Conservation (phyloP, 2,888 invertebrate species). For the Meganola albula region DNA sequence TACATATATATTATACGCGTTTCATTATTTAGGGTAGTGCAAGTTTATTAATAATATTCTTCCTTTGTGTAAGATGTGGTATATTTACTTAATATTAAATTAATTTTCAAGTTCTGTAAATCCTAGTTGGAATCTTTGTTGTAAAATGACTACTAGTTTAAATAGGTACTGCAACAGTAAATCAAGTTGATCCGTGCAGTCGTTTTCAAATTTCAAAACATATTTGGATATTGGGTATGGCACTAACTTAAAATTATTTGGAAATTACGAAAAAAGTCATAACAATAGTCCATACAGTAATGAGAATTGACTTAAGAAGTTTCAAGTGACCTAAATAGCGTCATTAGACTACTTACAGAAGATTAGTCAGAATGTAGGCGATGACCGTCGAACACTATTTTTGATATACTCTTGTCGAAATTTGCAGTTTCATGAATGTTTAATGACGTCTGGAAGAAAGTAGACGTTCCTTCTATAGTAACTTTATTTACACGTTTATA, state of each 20-base stretch:
- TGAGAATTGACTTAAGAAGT: slow-evolving; percentile 56
- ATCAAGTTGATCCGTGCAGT: slow-evolving; percentile 19
- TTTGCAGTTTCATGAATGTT: slow-evolving; percentile 67
- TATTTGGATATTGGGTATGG: slow-evolving; percentile 14
- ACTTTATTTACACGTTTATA: slow-evolving; percentile 76
- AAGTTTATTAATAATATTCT: too few species aligned
- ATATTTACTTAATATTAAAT: too few species aligned
- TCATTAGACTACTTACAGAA: slow-evolving; percentile 66
- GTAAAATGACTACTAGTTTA: slow-evolving; percentile 24
- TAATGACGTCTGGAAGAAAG: slow-evolving; percentile 53
- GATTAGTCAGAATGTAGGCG: slow-evolving; percentile 68
- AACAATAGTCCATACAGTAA: slow-evolving; percentile 56
- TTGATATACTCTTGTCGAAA: slow-evolving; percentile 78
- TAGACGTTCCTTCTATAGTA: slow-evolving; percentile 66
- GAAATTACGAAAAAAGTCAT: slow-evolving; percentile 50
- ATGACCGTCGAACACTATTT: slow-evolving; percentile 73
- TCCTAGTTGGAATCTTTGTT: too few species aligned
- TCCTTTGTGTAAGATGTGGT: too few species aligned
- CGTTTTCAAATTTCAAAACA: slow-evolving; percentile 13
- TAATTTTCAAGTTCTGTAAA: too few species aligned
- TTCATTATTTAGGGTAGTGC: slow-evolving; percentile 34
- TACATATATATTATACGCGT: slow-evolving; percentile 36
- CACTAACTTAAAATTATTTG: slow-evolving; percentile 14
- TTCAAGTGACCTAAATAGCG: slow-evolving; percentile 63
- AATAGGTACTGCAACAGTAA: too few species aligned